A percentile compares a stretch with the other conserved stretches of the same genome.
phyloP scores from a whole-genome alignment of 2,113 vertebrate genomes.

The Bubo blakistoni region DNA sequence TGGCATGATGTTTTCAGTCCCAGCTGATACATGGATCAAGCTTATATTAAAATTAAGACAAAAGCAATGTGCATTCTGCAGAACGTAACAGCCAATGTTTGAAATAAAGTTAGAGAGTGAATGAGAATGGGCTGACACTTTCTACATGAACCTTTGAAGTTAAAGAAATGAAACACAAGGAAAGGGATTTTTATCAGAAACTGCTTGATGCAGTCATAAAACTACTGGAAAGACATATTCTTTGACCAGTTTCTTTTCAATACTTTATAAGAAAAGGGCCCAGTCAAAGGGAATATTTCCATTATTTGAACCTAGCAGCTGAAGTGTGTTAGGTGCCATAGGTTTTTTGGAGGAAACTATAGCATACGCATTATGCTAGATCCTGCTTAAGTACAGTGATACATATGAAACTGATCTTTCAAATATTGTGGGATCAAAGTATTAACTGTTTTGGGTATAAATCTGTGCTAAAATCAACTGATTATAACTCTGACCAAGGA shows the following conservation, averaged over 20 bases:
- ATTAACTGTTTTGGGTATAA: constrained; percentile 53
- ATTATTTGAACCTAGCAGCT: background rate
- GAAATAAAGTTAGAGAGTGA: background rate
- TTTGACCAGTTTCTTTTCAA: background rate
- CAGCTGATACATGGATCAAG: background rate
- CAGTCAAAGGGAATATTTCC: background rate
- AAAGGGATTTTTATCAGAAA: background rate
- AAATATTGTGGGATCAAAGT: constrained; percentile 63
- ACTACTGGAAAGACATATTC: background rate
- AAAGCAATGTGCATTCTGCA: background rate
- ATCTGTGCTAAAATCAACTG: constrained; percentile 62
- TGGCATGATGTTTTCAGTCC: background rate
- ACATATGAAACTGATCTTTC: constrained; percentile 62
- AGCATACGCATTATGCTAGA: background rate
- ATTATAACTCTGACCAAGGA: constrained; percentile 47
- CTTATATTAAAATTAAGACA: background rate
- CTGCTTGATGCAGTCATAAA: background rate
- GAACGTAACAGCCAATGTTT: background rate
- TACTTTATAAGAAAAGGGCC: background rate
- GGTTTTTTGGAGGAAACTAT: background rate
- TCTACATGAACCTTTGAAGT: background rate
- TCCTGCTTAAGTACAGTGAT: constrained; percentile 28
- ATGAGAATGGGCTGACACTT: background rate
- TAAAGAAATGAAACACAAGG: background rate
- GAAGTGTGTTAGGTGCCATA: background rate